phyloP scores from a whole-genome alignment of 64 coral and sea anemone genomes.

The Montipora efflorescens region DNA sequence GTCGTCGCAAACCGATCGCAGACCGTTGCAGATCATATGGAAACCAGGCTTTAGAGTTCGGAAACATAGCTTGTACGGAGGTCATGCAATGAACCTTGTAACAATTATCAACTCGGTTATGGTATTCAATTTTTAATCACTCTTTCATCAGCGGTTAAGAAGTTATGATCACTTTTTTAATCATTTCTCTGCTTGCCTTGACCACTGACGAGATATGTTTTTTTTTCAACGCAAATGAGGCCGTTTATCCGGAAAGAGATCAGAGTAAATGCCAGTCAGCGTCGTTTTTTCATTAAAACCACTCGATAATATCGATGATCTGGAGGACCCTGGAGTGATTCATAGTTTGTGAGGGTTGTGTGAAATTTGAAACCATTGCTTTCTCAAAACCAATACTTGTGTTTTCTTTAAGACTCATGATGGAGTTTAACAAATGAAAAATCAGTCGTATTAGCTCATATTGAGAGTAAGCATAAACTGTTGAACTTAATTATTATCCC shows the following conservation, averaged over 20 bases:
- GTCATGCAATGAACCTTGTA: slow-evolving; percentile 7
- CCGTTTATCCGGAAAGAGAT: too few species aligned
- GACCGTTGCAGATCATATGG: too few species aligned
- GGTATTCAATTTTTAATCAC: slow-evolving; percentile 56
- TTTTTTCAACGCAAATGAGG: too few species aligned
- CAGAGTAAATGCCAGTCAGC: too few species aligned
- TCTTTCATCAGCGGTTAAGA: background rate
- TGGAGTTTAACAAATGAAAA: too few species aligned
- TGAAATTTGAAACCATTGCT: slow-evolving; percentile 22
- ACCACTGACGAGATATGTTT: background rate
- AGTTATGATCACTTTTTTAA: slow-evolving; percentile 3
- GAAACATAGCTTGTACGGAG: background rate
- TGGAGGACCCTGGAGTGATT: too few species aligned
- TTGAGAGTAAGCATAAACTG: too few species aligned
- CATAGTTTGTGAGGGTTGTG: background rate
- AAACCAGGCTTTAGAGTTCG: too few species aligned
- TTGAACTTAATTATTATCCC: too few species aligned
- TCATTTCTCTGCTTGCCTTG: slow-evolving; percentile 8
- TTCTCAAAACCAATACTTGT: slow-evolving; percentile 9
- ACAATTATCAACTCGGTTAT: slow-evolving; percentile 14
- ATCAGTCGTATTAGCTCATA: too few species aligned
- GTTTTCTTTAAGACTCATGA: background rate
- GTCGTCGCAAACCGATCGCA: background rate
- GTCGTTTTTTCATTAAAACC: too few species aligned
- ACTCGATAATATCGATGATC: too few species aligned